A percentile compares a stretch with the other conserved stretches of the same genome.
These are phyloP conservation scores for Exaiptasia diaphana DNA, from an alignment of 64 coral and sea anemone genomes.

Conservation along the genomic window DNA sequence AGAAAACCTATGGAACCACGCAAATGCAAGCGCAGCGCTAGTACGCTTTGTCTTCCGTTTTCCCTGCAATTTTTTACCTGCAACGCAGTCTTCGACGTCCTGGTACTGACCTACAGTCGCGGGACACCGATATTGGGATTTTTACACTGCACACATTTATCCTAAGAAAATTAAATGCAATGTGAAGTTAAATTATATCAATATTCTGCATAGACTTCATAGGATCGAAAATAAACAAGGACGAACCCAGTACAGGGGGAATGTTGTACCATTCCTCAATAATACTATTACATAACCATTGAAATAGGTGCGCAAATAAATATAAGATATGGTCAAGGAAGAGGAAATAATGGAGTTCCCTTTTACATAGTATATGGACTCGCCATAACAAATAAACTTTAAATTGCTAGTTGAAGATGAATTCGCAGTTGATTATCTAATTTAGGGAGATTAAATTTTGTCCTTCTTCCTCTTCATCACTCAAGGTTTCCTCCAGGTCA, in stretches of 20 bases:
- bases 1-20: not conserved
- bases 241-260: not conserved
- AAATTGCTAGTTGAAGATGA: no score
- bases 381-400: no score
- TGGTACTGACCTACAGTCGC: slow-evolving; percentile 21
- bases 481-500: no score
- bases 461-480: no score
- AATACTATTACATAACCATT: not conserved
- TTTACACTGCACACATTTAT: slow-evolving; percentile 36
- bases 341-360: not conserved
- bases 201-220: not conserved
- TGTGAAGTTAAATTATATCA: no score
- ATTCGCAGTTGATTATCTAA: no score
- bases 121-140: slow-evolving; percentile 24
- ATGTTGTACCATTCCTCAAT: no score
- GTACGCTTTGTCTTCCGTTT: not conserved
- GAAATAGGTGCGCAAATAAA: not conserved
- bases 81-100: slow-evolving; percentile 34
- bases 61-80: slow-evolving; percentile 20
- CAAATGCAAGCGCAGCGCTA: no score
- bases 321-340: not conserved
- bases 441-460: no score
- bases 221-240: not conserved
- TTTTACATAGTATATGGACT: no score
- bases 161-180: slow-evolving; percentile 20